A percentile compares a stretch with the other conserved stretches of the same genome.
Evolutionary conservation across 2,888 invertebrate species (phyloP).

Genomic region (Drosophila ezoana): DNA sequence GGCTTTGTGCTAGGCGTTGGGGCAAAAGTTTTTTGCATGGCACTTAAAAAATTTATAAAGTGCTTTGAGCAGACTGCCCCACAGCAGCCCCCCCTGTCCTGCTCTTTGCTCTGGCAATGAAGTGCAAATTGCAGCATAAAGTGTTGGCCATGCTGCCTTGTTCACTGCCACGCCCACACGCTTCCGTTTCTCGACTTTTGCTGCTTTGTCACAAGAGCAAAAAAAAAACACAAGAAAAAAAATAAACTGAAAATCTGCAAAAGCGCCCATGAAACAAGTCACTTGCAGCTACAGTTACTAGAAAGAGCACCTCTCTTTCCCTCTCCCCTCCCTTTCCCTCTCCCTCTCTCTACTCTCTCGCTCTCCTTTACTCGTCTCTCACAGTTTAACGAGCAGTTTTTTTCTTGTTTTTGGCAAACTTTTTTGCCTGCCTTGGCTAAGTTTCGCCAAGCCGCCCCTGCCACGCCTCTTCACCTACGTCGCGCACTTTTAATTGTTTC

Average conservation of each 20-base stretch:
- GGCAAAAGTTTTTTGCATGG: conserved; percentile 62
- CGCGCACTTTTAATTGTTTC: conserved; percentile 69
- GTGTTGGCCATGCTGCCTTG: conserved; percentile 61
- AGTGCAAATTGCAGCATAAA: conserved; percentile 78
- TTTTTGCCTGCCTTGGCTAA: conserved; percentile 54
- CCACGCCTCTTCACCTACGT: conserved; percentile 9
- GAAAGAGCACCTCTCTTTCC: conserved; percentile 8
- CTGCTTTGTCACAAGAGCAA: conserved; percentile 68
- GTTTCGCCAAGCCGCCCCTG: conserved; percentile 33
- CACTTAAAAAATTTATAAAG: conserved; percentile 76
- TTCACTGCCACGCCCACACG: conserved; percentile 29
- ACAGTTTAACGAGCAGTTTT: conserved; percentile 11
- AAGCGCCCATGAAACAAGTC: conserved; percentile 39
- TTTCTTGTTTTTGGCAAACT: conserved; percentile 53
- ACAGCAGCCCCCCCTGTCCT: conserved; percentile 9
- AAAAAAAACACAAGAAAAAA: conserved; percentile 12
- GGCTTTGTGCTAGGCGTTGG: conserved; percentile 36
- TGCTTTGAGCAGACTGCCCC: conserved; percentile 71
- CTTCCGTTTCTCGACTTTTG: conserved; percentile 66
- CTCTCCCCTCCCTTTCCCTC: neutral
- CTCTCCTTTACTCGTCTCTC: neutral
- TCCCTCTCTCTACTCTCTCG: neutral
- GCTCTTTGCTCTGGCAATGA: conserved; percentile 64
- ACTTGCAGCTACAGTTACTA: conserved; percentile 59
- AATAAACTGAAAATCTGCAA: conserved; percentile 34